Conservation (phyloP, 2,113 vertebrate species). For the Stigmatopora nigra region DNA sequence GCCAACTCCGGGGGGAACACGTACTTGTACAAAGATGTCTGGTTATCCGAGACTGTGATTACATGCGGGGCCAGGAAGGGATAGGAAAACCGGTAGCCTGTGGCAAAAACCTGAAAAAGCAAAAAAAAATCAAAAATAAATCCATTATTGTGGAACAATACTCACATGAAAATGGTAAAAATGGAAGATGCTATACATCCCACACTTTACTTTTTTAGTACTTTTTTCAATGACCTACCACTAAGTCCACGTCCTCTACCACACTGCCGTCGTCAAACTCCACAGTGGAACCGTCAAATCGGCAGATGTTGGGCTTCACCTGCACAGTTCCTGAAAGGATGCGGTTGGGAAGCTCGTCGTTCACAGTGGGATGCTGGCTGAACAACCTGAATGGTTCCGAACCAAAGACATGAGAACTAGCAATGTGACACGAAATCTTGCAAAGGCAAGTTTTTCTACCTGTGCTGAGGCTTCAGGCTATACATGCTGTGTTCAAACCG, state of each 20-base stretch:
- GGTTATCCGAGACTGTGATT: conserved; percentile 72
- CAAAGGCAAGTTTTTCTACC: conserved; percentile 55
- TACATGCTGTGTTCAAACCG: conserved; percentile 78
- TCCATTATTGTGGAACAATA: not conserved
- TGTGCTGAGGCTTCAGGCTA: conserved; percentile 75
- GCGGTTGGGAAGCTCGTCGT: conserved; percentile 85
- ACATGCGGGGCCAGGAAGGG: conserved; percentile 76
- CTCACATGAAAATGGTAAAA: not conserved
- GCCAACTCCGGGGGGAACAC: conserved; percentile 77
- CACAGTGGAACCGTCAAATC: conserved; percentile 75
- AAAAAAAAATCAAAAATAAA: not conserved
- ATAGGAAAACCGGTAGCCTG: conserved; percentile 84
- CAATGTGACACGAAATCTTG: not conserved
- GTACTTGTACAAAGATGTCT: conserved; percentile 76
- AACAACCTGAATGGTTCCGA: conserved; percentile 59
- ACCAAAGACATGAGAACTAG: not conserved
- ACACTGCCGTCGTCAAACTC: conserved; percentile 81
- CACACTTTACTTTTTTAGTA: no score
- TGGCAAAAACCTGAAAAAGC: conserved; percentile 76
- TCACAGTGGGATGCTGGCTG: conserved; percentile 80
- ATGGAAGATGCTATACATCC: no score
- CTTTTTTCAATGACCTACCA: conserved; percentile 45
- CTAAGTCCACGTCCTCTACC: conserved; percentile 73
- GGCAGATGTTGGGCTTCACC: conserved; percentile 76
- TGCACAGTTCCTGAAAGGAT: conserved; percentile 79